A percentile compares a stretch with the other conserved stretches of the same genome.
Conservation (phyloP, 2,113 vertebrate genomes). For the Nicator chloris region DNA sequence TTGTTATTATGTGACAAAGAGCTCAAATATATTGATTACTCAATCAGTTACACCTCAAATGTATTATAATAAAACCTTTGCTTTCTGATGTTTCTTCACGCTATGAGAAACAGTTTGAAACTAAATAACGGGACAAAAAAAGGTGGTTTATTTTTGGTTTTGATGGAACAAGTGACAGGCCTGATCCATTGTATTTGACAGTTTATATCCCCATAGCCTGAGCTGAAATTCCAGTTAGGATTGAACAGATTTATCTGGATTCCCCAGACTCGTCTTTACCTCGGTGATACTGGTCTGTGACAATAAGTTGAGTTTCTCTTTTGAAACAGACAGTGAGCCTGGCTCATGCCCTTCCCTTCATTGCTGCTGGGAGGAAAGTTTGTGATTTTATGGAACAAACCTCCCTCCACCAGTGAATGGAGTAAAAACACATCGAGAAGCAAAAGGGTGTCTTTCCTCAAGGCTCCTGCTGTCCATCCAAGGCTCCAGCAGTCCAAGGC, state of each 20-base stretch:
- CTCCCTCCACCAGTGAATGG: background rate
- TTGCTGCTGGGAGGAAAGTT: background rate
- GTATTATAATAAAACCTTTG: background rate
- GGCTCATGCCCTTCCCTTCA: background rate
- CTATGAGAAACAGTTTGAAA: background rate
- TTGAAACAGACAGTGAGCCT: background rate
- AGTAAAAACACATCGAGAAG: background rate
- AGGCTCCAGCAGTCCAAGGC: rapidly evolving
- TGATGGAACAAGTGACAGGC: slow-evolving; percentile 1
- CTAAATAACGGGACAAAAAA: background rate
- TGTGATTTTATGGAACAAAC: background rate
- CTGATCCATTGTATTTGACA: slow-evolving; percentile 31
- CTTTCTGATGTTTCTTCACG: background rate
- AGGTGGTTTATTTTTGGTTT: background rate
- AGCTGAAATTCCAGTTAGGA: slow-evolving; percentile 44
- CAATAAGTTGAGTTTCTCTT: background rate
- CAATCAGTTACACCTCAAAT: background rate
- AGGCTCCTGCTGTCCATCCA: rapidly evolving
- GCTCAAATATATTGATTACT: background rate
- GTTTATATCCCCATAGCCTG: slow-evolving; percentile 13
- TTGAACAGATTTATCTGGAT: slow-evolving; percentile 41
- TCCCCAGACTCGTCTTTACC: background rate
- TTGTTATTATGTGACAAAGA: background rate
- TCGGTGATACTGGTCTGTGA: background rate
- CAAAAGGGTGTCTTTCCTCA: background rate